Conservation (phyloP, 1,140 invertebrate genomes). For the Harlomillsia oculata region DNA sequence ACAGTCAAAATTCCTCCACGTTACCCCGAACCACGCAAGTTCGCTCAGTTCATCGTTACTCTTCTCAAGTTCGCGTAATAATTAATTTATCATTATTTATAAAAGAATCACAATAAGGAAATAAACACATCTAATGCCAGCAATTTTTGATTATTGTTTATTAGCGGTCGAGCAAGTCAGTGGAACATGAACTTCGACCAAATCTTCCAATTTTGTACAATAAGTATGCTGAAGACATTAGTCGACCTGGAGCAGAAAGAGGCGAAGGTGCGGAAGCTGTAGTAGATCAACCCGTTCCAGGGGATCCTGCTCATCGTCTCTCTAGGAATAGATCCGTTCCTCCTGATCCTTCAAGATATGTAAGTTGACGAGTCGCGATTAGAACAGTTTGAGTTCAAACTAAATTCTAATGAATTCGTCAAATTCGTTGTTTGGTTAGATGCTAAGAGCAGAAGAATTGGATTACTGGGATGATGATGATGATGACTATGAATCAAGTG, state of each 20-base stretch:
- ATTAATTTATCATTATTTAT: background rate
- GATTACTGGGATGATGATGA: conserved; percentile 35
- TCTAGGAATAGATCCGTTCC: conserved; percentile 23
- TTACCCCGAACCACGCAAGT: conserved; percentile 21
- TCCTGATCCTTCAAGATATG: conserved; percentile 19
- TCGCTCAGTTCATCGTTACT: conserved; percentile 2
- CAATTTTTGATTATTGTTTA: background rate
- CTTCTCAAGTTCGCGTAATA: background rate
- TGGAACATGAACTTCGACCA: conserved; percentile 22
- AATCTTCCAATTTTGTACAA: conserved; percentile 58
- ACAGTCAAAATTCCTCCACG: conserved; percentile 20
- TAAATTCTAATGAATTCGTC: background rate
- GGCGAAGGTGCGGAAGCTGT: background rate
- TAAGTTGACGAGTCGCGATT: conserved; percentile 5
- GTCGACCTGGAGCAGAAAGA: background rate
- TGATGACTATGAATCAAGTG: conserved; percentile 28
- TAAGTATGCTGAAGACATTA: conserved; percentile 50
- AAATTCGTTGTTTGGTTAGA: background rate
- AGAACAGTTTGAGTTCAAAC: background rate
- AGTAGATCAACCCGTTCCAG: background rate
- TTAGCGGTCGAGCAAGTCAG: conserved; percentile 30
- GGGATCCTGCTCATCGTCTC: conserved; percentile 6
- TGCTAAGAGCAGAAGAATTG: conserved; percentile 44
- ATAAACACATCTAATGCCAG: too few relatives aligned
- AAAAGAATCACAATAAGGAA: too few relatives aligned